Evolutionary conservation across 2,888 invertebrate species (phyloP).

Genomic region (Orthonevra nobilis): DNA sequence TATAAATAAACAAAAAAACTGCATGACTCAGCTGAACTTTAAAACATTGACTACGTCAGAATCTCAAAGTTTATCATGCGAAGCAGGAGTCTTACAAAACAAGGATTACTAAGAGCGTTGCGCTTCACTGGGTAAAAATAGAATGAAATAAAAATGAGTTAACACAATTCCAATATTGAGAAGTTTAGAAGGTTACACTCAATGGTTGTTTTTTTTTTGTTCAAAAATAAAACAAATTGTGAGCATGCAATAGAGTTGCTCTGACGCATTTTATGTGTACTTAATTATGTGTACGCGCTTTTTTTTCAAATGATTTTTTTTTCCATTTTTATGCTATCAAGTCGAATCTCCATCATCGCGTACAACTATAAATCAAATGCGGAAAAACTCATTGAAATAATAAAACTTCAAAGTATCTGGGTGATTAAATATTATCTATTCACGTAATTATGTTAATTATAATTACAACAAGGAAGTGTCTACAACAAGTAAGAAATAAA

Average conservation of each 20-base stretch:
- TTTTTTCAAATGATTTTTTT: no score
- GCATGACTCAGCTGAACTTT: conserved; percentile 59
- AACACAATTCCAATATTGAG: background rate
- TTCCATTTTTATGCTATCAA: no score
- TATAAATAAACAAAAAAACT: no score
- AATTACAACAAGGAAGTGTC: conserved; percentile 56
- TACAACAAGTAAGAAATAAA: background rate
- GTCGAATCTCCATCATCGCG: conserved; percentile 12
- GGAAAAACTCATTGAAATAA: conserved; percentile 6
- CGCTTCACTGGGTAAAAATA: conserved; percentile 12
- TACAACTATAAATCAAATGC: background rate
- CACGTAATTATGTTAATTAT: conserved; percentile 51
- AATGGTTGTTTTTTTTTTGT: background rate
- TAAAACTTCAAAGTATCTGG: background rate
- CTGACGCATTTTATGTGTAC: conserved; percentile 8
- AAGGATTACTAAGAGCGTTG: no score
- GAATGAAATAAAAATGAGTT: background rate
- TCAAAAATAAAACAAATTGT: conserved; percentile 6
- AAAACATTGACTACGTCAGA: conserved; percentile 57
- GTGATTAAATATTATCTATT: conserved; percentile 1
- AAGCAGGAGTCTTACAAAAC: no score
- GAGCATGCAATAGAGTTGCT: background rate
- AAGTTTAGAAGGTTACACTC: conserved; percentile 4
- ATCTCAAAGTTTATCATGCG: no score
- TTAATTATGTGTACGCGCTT: no score